A percentile compares a stretch with the other conserved stretches of the same genome.
phyloP scores from a whole-genome alignment of 1,140 invertebrate species.

The Cardiocondyla obscurior region DNA sequence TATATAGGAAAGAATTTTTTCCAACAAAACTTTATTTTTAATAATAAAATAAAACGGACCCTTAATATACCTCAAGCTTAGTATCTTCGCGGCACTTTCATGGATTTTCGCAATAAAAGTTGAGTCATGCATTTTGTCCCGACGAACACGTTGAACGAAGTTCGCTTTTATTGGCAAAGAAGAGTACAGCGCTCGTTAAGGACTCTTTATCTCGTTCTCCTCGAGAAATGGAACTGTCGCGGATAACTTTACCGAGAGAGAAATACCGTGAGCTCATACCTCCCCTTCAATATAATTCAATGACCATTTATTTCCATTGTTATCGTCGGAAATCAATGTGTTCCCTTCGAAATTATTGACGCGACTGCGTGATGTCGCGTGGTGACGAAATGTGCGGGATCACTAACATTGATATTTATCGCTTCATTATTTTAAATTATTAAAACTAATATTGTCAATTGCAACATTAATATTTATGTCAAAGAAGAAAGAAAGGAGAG shows the following conservation, averaged over 20 bases:
- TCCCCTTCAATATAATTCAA: not conserved
- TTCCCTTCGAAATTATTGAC: not conserved
- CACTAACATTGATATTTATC: not conserved
- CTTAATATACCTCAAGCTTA: not conserved
- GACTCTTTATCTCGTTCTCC: constrained; percentile 66
- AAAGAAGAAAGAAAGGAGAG: not conserved
- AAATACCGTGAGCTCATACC: constrained; percentile 26
- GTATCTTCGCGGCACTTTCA: not conserved
- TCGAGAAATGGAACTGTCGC: constrained; percentile 63
- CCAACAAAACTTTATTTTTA: not conserved
- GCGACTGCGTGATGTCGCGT: not conserved
- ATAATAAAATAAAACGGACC: not conserved
- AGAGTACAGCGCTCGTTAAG: constrained; percentile 71
- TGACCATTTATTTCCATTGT: constrained; percentile 39
- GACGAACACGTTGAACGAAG: constrained; percentile 22
- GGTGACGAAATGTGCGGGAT: not conserved
- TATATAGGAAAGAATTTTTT: not conserved
- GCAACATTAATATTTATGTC: not conserved
- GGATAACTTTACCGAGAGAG: constrained; percentile 55
- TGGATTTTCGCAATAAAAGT: constrained; percentile 29
- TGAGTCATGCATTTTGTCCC: constrained; percentile 26
- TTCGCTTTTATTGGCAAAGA: constrained; percentile 61
- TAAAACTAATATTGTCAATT: not conserved
- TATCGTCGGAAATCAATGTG: not conserved
- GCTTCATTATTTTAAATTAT: not conserved